These are phyloP conservation scores for Symphodus melops DNA, from an alignment of 2,113 vertebrate genomes.

Conservation along the genomic window DNA sequence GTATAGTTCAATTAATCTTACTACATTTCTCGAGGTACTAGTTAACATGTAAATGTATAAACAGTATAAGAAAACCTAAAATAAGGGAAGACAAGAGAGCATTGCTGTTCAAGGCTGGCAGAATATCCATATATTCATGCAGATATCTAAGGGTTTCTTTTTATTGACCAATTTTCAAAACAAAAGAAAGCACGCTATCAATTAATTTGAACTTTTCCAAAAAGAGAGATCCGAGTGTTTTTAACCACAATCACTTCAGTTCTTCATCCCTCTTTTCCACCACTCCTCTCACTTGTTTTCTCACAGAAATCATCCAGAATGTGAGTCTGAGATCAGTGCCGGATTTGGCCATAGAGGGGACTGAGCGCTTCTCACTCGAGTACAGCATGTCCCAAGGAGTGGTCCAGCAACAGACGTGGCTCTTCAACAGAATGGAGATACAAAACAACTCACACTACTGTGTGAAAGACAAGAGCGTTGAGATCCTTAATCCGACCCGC, in stretches of 20 bases:
- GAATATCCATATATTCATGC: not conserved
- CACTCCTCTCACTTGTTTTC: not conserved
- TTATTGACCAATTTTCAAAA: too few relatives aligned
- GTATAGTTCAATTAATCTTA: too few relatives aligned
- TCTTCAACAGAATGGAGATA: slow-evolving; percentile 56
- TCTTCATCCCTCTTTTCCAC: not conserved
- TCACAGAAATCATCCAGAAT: slow-evolving; percentile 67
- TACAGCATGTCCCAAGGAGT: slow-evolving; percentile 66
- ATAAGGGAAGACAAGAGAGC: too few relatives aligned
- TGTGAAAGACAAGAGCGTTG: slow-evolving; percentile 50
- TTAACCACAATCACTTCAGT: not conserved
- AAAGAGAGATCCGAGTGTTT: too few relatives aligned
- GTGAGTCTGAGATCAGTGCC: slow-evolving; percentile 45
- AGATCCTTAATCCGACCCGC: slow-evolving; percentile 56
- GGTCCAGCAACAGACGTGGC: slow-evolving; percentile 64
- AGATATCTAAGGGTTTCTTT: too few relatives aligned
- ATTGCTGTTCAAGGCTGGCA: not conserved
- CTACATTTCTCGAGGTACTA: too few relatives aligned
- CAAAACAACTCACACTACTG: slow-evolving; percentile 56
- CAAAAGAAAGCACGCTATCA: too few relatives aligned
- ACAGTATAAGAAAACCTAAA: too few relatives aligned
- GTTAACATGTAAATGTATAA: too few relatives aligned
- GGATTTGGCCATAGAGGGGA: slow-evolving; percentile 59
- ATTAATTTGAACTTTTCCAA: not conserved
- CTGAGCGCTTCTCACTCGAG: slow-evolving; percentile 39